Percentiles rank a stretch among this genome's conserved stretches.
Conservation (phyloP, 2,113 vertebrate species). For the human region DNA sequence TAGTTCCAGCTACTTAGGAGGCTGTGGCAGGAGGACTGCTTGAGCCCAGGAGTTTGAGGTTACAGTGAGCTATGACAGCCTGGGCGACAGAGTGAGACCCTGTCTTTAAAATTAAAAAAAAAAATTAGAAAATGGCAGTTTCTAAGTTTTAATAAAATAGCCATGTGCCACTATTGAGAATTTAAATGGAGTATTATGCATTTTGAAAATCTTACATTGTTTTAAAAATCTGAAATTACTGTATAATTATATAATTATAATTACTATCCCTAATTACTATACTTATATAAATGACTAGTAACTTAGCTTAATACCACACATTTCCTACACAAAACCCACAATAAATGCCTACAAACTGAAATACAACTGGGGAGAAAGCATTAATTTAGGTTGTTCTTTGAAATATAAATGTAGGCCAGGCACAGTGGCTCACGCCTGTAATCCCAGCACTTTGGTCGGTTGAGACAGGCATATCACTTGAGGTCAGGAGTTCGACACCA, state of each 20-base stretch:
- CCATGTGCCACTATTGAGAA: conserved; percentile 5
- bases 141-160: conserved; percentile 14
- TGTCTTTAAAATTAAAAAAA: too few relatives aligned
- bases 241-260: not conserved
- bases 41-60: too few relatives aligned
- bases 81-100: too few relatives aligned
- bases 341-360: not conserved
- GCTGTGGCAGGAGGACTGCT: too few relatives aligned
- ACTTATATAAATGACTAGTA: not conserved
- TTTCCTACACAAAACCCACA: conserved; percentile 15
- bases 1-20: too few relatives aligned
- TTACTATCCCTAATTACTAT: not conserved
- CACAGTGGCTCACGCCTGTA: too few relatives aligned
- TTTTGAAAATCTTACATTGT: conserved; percentile 21
- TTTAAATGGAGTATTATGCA: not conserved
- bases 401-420: conserved; percentile 5
- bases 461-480: too few relatives aligned
- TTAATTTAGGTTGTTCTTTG: not conserved
- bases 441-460: too few relatives aligned
- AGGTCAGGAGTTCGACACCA: too few relatives aligned
- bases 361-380: not conserved
- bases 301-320: not conserved
- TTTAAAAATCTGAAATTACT: conserved; percentile 33
- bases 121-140: conserved; percentile 5
- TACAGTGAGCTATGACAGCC: too few relatives aligned